Evolutionary conservation across 2,888 invertebrate genomes (phyloP).

Genomic region (Meta bourneti): DNA sequence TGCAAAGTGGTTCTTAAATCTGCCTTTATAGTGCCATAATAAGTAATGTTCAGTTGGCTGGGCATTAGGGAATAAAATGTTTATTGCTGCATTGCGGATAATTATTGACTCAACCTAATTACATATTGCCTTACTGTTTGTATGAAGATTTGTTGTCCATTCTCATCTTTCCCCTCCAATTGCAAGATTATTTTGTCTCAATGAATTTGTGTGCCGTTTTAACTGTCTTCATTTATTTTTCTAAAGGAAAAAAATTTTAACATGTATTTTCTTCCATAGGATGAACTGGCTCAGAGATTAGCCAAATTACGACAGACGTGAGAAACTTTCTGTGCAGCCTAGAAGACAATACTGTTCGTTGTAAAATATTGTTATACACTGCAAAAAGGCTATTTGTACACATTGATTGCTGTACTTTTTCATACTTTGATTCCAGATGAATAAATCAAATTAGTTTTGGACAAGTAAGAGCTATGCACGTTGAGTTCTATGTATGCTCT

Average conservation of each 20-base stretch:
- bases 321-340: background rate
- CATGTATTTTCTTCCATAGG: slow-evolving; percentile 34
- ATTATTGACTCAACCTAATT: background rate
- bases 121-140: background rate
- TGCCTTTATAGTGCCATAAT: too few relatives aligned
- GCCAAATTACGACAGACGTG: slow-evolving; percentile 69
- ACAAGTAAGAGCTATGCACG: background rate
- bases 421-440: slow-evolving; percentile 24
- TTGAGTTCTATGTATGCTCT: background rate
- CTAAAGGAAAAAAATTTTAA: background rate
- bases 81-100: too few relatives aligned
- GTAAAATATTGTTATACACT: slow-evolving; percentile 46
- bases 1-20: too few relatives aligned
- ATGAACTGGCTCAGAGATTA: slow-evolving; percentile 70
- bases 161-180: background rate
- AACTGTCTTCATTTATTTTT: background rate
- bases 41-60: too few relatives aligned
- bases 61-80: too few relatives aligned
- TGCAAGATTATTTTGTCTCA: background rate
- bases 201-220: background rate
- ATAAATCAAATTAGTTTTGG: slow-evolving; percentile 21
- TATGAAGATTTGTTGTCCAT: background rate
- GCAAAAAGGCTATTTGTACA: slow-evolving; percentile 34
- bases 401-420: slow-evolving; percentile 8
- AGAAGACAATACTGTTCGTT: slow-evolving; percentile 9